Conservation (phyloP, 2,888 invertebrate genomes). For the Smittia aterrima region DNA sequence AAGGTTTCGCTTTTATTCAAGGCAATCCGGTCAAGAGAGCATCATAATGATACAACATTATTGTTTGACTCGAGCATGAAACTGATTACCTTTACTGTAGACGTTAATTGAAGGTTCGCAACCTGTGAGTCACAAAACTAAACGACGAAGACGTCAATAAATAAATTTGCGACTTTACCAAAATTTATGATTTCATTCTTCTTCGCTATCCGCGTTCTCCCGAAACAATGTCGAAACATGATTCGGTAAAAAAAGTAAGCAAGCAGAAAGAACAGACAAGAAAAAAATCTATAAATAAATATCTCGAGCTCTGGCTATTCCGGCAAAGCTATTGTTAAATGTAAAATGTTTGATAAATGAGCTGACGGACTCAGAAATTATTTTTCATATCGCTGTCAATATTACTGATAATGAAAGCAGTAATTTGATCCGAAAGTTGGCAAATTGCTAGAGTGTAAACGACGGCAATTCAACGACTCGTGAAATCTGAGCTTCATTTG, state of each 20-base stretch:
- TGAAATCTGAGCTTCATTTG: background rate
- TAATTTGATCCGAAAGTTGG: background rate
- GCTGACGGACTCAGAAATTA: background rate
- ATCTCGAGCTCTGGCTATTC: constrained; percentile 21
- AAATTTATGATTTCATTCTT: constrained; percentile 37
- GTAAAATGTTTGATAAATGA: background rate
- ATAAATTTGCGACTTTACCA: background rate
- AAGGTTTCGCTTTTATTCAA: constrained; percentile 5
- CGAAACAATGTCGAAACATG: background rate
- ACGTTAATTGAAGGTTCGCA: constrained; percentile 20
- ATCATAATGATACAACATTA: constrained; percentile 28
- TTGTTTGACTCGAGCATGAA: constrained; percentile 7
- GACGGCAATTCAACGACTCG: background rate
- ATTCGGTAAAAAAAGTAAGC: background rate
- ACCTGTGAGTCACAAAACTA: background rate
- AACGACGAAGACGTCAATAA: background rate
- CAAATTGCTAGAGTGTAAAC: constrained; percentile 13
- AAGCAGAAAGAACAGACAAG: background rate
- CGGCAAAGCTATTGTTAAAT: background rate
- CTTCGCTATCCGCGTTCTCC: background rate
- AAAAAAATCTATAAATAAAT: constrained; percentile 32
- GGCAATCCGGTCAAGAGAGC: constrained; percentile 30
- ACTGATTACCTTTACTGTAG: constrained; percentile 19
- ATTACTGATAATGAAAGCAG: background rate
- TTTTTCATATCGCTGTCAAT: background rate